Percentiles rank a stretch among this genome's conserved stretches.
Conservation (phyloP, 2,797 vertebrate species). For the Argentina silus region DNA sequence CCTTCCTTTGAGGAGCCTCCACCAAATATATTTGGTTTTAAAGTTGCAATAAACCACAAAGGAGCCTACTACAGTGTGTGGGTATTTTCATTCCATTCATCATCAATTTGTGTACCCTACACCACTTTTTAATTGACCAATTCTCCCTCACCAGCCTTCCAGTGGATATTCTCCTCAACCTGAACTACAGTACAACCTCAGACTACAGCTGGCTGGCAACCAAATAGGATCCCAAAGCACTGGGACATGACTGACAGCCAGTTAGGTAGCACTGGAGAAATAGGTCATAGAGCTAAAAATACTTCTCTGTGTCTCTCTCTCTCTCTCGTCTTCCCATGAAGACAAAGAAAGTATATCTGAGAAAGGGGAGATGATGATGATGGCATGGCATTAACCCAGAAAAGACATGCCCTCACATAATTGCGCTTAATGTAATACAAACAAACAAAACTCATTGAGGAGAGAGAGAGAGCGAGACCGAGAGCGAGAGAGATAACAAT, state of each 20-base stretch:
- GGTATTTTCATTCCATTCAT: too few relatives aligned
- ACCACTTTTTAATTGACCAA: too few relatives aligned
- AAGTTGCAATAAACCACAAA: too few relatives aligned
- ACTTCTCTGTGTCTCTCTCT: slow-evolving; percentile 52
- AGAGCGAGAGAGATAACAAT: slow-evolving; percentile 43
- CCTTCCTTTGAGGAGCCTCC: too few relatives aligned
- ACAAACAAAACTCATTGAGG: slow-evolving; percentile 35
- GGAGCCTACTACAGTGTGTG: too few relatives aligned
- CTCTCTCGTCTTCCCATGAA: slow-evolving; percentile 61
- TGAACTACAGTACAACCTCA: slow-evolving; percentile 56
- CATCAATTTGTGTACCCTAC: too few relatives aligned
- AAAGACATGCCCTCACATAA: slow-evolving; percentile 61
- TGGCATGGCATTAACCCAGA: slow-evolving; percentile 61
- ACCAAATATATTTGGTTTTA: too few relatives aligned
- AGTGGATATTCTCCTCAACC: neutral
- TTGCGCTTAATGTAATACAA: slow-evolving; percentile 55
- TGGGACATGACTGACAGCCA: slow-evolving; percentile 77
- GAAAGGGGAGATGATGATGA: slow-evolving; percentile 66
- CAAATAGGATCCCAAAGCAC: slow-evolving; percentile 70
- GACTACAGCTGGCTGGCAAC: slow-evolving; percentile 58
- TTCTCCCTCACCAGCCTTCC: neutral
- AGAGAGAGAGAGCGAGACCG: slow-evolving; percentile 17
- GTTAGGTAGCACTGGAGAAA: slow-evolving; percentile 84
- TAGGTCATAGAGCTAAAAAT: slow-evolving; percentile 87
- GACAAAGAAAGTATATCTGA: slow-evolving; percentile 67